Percentiles rank a stretch among this genome's conserved stretches.
Evolutionary conservation across 30 jellyfish, hydroid and myxozoan genomes (phyloP).

Genomic region (Hydractinia symbiolongicarpus): DNA sequence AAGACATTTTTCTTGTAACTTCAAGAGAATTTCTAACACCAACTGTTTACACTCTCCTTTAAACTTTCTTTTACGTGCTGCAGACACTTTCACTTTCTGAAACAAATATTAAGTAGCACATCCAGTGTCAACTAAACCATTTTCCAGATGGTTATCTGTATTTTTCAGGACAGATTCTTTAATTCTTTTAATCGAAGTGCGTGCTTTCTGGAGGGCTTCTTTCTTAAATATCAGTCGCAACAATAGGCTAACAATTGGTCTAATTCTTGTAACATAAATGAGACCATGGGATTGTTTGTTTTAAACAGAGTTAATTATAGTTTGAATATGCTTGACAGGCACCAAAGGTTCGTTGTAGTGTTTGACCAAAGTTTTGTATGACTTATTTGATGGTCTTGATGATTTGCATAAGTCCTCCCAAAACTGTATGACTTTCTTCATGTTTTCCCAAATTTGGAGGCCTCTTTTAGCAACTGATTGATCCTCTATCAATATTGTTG

Average conservation of each 20-base stretch:
- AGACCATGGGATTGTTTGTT: no score
- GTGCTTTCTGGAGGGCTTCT: no score
- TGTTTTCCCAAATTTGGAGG: background rate
- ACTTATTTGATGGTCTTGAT: background rate
- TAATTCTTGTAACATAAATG: no score
- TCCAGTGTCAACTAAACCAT: background rate
- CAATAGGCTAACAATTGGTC: no score
- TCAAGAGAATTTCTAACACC: background rate
- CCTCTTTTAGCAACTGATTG: background rate
- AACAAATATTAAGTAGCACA: background rate
- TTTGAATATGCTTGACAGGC: no score
- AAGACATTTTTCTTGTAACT: background rate
- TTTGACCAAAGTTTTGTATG: background rate
- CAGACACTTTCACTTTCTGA: background rate
- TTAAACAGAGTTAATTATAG: no score
- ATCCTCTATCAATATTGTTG: background rate
- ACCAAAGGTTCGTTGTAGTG: background rate
- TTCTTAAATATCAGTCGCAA: no score
- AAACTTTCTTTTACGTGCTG: background rate
- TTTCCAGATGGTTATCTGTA: background rate
- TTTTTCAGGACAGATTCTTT: background rate
- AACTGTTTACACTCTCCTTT: background rate
- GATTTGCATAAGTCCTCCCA: background rate
- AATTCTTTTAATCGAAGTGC: no score
- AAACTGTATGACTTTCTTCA: background rate